These are phyloP conservation scores for Enhydra lutris DNA, from an alignment of 2,113 vertebrate species.

Conservation along the genomic window DNA sequence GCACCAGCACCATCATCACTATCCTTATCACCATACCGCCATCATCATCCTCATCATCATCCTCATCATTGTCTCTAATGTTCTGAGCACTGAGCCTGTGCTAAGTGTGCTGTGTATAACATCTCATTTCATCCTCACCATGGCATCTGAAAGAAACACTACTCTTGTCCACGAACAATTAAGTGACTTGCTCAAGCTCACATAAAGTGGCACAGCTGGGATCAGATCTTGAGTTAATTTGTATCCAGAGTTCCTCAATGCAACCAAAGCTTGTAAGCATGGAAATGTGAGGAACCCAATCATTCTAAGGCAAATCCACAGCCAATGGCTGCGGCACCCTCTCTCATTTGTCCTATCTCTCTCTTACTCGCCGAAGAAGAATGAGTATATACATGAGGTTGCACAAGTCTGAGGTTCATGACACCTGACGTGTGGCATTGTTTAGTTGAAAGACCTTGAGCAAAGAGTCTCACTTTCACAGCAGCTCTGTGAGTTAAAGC, in stretches of 20 bases:
- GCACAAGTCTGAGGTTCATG: neutral
- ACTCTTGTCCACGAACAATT: neutral
- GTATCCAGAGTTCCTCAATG: neutral
- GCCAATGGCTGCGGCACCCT: no score
- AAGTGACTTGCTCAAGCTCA: neutral
- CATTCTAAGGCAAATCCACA: neutral
- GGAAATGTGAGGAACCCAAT: neutral
- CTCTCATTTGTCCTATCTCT: neutral
- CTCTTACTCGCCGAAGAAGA: neutral
- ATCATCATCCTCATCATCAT: fast-evolving
- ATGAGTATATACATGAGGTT: neutral
- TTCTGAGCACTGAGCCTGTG: neutral
- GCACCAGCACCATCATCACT: no score
- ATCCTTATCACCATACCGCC: neutral
- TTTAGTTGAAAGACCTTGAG: neutral
- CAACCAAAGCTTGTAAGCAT: neutral
- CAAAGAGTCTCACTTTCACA: neutral
- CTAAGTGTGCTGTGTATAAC: fast-evolving
- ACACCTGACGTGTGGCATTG: neutral
- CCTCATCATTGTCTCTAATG: neutral
- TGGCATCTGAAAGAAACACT: neutral
- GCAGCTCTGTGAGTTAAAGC: neutral
- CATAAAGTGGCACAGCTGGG: neutral
- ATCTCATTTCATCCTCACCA: neutral
- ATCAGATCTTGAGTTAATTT: neutral